Base-by-base conservation (phyloP, 2,888 invertebrate species). In the Cheilosia grossa region DNA sequence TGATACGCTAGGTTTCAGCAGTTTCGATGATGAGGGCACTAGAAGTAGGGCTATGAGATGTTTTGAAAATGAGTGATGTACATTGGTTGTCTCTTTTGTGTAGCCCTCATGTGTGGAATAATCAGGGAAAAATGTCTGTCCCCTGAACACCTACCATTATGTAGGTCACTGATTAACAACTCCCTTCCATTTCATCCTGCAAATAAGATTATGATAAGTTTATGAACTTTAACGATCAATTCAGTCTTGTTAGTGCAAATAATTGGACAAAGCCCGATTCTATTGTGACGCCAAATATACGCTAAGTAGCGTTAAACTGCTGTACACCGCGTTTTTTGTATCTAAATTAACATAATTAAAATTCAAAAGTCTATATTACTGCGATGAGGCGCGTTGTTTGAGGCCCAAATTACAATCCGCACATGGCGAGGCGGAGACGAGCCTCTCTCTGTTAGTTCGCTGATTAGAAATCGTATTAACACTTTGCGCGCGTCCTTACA, bases 301-400 rank as follows among this genome's bases (percentile, higher is more conserved):
- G 74, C 66, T 66, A 75, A 75, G 66, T 75, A 75, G 66, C 74
- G 74, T 75, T 75, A 75, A 75, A 75, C 51, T 64, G 56, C 64
- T 58, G 66, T 75, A 66, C 30, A 75, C 63, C 37, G 15, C 40
- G 44, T 56, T 40, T 49, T 33, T 54, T 47, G 47, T 51, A 58
- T 58, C 66, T 24, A 40, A 64, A 74, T 74, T 74, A 74, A 64
- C 74, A 74, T 63, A 64, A 74, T 56, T 74, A 56, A 69, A 58
- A 58, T 49, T 37, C 19, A 47, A n/a, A 67, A 67, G 54, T n/a
- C 54, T 56, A 66, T 40, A 66, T 66, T 27, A 53, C 66, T 66
- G 53, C 40, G 27, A 51, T 7, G 40, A n/a, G 3, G 40, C 10
- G n/a, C 24, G 53, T 51, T 53, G 40, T 40, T 53, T 66, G 13